Conservation (phyloP, 2,888 invertebrate genomes). For the Hymenopus coronatus region DNA sequence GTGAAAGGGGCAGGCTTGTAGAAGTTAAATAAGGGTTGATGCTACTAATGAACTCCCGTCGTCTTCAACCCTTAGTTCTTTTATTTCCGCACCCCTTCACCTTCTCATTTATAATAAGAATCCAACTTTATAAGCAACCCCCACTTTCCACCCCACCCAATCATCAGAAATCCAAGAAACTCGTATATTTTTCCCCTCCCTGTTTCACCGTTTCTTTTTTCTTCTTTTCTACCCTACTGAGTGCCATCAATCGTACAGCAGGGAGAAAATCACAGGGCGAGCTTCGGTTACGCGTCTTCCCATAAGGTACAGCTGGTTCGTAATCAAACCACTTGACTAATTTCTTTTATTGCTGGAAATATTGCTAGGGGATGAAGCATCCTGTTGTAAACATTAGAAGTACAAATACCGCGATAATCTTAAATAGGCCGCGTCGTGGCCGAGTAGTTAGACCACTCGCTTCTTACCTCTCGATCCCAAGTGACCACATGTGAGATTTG, state of each 20-base stretch:
- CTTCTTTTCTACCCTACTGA: neutral
- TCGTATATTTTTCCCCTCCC: neutral
- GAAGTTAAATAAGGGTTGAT: slow-evolving; percentile 18
- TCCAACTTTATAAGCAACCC: slow-evolving; percentile 14
- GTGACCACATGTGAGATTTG: too few relatives aligned
- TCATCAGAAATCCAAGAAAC: slow-evolving; percentile 21
- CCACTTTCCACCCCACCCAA: slow-evolving; percentile 11
- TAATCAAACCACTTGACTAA: neutral
- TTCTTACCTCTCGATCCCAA: too few relatives aligned
- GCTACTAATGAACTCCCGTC: slow-evolving; percentile 19
- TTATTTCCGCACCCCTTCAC: slow-evolving; percentile 21
- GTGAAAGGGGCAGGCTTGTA: neutral
- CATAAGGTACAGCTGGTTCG: neutral
- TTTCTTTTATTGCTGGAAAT: neutral
- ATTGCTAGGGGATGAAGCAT: neutral
- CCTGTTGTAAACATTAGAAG: too few relatives aligned
- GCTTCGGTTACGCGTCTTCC: neutral
- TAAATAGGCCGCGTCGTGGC: too few relatives aligned
- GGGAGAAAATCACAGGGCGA: neutral
- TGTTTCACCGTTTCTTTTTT: neutral
- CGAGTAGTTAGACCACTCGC: too few relatives aligned
- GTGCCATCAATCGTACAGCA: neutral
- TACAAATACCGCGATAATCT: too few relatives aligned
- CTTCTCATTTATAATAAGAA: slow-evolving; percentile 21
- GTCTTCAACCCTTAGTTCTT: slow-evolving; percentile 15